Conservation (phyloP, 1,140 invertebrate genomes). For the Rhynchophorus ferrugineus region DNA sequence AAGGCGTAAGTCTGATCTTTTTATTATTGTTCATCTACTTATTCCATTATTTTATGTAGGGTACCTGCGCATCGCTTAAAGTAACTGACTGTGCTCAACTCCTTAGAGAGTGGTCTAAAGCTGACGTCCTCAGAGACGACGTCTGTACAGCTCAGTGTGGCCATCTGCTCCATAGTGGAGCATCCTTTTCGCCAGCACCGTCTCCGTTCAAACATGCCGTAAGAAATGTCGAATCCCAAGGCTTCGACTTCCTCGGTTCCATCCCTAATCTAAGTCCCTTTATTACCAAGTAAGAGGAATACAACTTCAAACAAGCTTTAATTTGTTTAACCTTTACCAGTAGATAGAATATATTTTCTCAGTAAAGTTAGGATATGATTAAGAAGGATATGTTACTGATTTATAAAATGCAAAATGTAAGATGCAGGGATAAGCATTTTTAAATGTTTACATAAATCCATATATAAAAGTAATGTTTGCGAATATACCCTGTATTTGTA, state of each 20-base stretch:
- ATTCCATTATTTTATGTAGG: constrained; percentile 48
- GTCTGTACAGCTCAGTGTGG: constrained; percentile 87
- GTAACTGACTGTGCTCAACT: constrained; percentile 81
- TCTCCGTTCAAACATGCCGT: constrained; percentile 30
- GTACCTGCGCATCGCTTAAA: constrained; percentile 80
- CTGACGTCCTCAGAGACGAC: constrained; percentile 75
- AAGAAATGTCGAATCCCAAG: constrained; percentile 28
- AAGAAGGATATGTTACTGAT: too few relatives aligned
- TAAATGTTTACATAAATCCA: too few relatives aligned
- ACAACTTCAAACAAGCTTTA: not conserved
- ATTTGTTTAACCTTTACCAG: too few relatives aligned
- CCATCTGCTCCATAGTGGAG: constrained; percentile 46
- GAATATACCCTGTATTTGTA: too few relatives aligned
- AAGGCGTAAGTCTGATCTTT: constrained; percentile 59
- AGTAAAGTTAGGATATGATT: too few relatives aligned
- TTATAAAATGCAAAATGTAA: too few relatives aligned
- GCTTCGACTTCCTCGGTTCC: constrained; percentile 41
- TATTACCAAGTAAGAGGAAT: constrained; percentile 38
- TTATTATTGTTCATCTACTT: constrained; percentile 15
- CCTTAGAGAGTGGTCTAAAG: constrained; percentile 69
- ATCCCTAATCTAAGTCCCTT: constrained; percentile 56
- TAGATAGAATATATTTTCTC: too few relatives aligned
- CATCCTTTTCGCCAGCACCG: constrained; percentile 23
- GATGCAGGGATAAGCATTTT: too few relatives aligned
- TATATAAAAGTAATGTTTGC: too few relatives aligned